Evolutionary conservation across 2,113 vertebrate genomes (phyloP), one percentile per base, ranked within the genome.

Genomic region (Puntigrus tetrazona): DNA sequence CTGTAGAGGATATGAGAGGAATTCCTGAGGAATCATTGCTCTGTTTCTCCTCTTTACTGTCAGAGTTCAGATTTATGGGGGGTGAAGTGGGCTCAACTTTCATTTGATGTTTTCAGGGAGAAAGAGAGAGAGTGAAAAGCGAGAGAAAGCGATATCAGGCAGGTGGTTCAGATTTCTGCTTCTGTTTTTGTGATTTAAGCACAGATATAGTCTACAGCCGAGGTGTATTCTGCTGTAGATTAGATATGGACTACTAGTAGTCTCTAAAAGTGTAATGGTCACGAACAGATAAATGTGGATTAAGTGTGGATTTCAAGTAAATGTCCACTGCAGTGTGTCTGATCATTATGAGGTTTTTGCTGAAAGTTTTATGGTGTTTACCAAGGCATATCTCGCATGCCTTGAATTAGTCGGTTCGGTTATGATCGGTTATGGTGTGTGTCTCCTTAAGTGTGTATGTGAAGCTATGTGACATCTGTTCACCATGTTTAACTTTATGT

Each of bases 41-140:
- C 45, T 55, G 73, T 47, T 61, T 73, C 36, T 76, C 3, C 14
- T 83, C 63, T 43, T 27, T 27, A 29, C 73, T 59, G 59, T 43
- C 79, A 86, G 72, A 57, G 61, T 34, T 57, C 57, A 59, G 41
- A 80, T 85, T 79, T 86, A 86, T 82, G 69, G 29, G 20, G 29
- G 79, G 57, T 86, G 59, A 75, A 86, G 67, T 47, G 69, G 70
- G 47, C 38, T 80, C 76, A 36, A 45, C 47, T 70, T 78, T 78
- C 63, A 34, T 85, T 85, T 85, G 84, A 85, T 85, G 76, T 85
- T 36, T 85, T 72, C 34, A 61, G 47, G 22, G 81, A 43, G 74
- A 57, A 59, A 57, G 20, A 2, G n/a, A 72, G 27, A 1, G 67
- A 4, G 20, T 75, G 72, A 45, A 73, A 67, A 70, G 84, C 20